Base-by-base conservation (phyloP, 2,888 invertebrate genomes). In the Drosophila vallismaia region DNA sequence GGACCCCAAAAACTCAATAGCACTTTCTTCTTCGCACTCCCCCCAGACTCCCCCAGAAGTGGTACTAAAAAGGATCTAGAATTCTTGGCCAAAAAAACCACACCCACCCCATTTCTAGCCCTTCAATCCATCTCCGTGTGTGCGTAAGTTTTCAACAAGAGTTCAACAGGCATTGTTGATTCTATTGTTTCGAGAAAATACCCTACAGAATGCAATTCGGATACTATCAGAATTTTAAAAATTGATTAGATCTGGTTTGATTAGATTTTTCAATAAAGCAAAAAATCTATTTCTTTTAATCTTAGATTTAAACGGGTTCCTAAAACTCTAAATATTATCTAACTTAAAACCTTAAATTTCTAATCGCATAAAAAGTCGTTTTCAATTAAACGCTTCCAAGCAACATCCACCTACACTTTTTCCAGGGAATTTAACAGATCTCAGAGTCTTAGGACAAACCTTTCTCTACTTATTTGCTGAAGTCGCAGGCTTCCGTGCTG, bases 1-100 rank as follows among this genome's bases (percentile, higher is more conserved):
- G 44, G 62, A 40, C 29, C 62, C 74, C 58, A 52, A 51, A 71
- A 67, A 64, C 56, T 74, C 77, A 86, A 81, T 86, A 80, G 70
- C 76, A 80, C 67, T 80, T 80, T 56, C 57, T 73, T 52, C 33
- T 38, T 19, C 19, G 19, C 42, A 42, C 31, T 50, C 44, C 24
- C 28, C 19, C 52, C 28, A 28, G 28, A 64, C 19, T 2, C 19
- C 19, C 19, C 19, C n/a, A 12, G 31, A 66, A 66, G 31, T 53
- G 64, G 36, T 51, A 64, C 64, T 66, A 66, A 26, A 66, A 66
- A 48, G 64, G 67, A 67, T 66, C 31, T 54, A 53, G 46, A 53
- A 64, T 48, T 66, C 67, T 53, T 46, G 26, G 45, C 26, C 38
- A 7, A 46, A 55, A 28, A 24, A 9, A 10, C 19, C 24, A 10